These are phyloP conservation scores for Malurus cyaneus DNA, from an alignment of 2,113 vertebrate genomes.

Conservation along the genomic window DNA sequence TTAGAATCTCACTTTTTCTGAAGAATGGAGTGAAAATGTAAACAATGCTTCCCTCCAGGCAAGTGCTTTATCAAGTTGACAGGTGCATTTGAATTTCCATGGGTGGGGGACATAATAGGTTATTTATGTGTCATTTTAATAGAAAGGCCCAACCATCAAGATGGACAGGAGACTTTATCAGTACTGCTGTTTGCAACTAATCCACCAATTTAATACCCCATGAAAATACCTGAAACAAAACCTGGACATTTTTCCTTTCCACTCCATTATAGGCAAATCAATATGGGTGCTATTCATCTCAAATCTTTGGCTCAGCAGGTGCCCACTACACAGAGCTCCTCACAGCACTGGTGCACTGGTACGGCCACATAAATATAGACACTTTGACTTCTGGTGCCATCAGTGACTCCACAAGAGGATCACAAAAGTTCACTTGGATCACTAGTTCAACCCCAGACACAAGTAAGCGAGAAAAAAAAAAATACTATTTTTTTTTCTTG, in stretches of 20 bases:
- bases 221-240: slow-evolving; percentile 83
- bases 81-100: slow-evolving; percentile 99
- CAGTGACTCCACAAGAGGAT: background rate
- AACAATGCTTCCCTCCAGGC: slow-evolving; percentile 99
- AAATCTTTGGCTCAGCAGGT: slow-evolving; percentile 68
- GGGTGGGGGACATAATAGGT: slow-evolving; percentile 97
- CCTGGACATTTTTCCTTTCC: slow-evolving; percentile 77
- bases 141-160: slow-evolving; percentile 89
- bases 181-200: slow-evolving; percentile 85
- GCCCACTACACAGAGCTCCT: slow-evolving; percentile 34
- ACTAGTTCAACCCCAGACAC: background rate
- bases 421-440: background rate
- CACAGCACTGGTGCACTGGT: background rate
- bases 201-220: slow-evolving; percentile 81
- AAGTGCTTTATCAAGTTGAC: slow-evolving; percentile 99
- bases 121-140: slow-evolving; percentile 99
- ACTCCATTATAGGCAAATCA: slow-evolving; percentile 79
- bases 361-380: background rate
- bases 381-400: background rate
- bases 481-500: background rate
- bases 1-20: slow-evolving; percentile 99
- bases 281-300: slow-evolving; percentile 77
- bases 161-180: slow-evolving; percentile 84
- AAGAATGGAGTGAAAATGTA: slow-evolving; percentile 99
- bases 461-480: background rate